phyloP scores from a whole-genome alignment of 2,113 vertebrate genomes.

The Meles meles region DNA sequence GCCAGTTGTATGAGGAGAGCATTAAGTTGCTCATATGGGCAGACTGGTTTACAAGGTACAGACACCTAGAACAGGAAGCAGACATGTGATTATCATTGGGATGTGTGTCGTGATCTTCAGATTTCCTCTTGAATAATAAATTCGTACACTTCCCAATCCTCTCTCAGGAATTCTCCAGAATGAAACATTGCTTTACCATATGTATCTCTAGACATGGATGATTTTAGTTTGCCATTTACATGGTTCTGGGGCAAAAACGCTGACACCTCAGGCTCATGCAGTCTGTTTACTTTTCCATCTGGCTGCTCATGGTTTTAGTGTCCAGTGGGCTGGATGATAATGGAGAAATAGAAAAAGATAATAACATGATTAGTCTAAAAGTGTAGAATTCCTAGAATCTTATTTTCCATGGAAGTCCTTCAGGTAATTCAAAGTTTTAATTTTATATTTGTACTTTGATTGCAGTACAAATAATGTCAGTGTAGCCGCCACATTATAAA shows the following conservation, averaged over 20 bases:
- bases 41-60: background rate
- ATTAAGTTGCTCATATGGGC: background rate
- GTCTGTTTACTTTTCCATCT: background rate
- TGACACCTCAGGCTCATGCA: background rate
- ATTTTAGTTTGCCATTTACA: background rate
- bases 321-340: background rate
- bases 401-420: background rate
- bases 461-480: background rate
- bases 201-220: background rate
- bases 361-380: background rate
- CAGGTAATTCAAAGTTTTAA: background rate
- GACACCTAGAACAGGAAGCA: background rate
- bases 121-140: background rate
- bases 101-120: background rate
- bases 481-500: background rate
- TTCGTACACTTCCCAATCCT: background rate
- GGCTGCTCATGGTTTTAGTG: background rate
- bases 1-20: background rate
- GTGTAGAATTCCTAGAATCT: background rate
- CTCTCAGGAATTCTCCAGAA: background rate
- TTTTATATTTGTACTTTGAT: background rate
- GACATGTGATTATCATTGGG: background rate
- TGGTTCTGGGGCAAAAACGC: background rate
- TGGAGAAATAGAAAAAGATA: background rate
- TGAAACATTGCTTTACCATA: background rate